phyloP scores from a whole-genome alignment of 2,888 invertebrate species.

The Sminthurides aquaticus region DNA sequence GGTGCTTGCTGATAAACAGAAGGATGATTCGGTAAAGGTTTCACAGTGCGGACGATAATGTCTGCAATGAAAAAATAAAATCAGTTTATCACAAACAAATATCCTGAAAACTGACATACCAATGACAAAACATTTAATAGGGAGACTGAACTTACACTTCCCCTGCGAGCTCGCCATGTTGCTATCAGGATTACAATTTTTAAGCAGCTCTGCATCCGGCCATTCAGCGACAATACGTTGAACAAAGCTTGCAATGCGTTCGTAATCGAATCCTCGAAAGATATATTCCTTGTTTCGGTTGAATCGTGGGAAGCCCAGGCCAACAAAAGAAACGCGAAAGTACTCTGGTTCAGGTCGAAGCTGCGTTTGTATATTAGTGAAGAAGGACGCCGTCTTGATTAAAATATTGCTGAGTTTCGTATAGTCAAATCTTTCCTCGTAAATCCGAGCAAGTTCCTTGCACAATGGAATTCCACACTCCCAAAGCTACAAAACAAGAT shows the following conservation, averaged over 20 bases:
- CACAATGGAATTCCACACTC: constrained; percentile 88
- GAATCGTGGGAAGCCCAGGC: constrained; percentile 86
- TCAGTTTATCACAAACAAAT: constrained; percentile 1
- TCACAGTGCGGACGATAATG: constrained; percentile 90
- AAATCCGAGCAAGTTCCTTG: constrained; percentile 77
- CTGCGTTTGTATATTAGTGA: constrained; percentile 81
- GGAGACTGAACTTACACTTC: constrained; percentile 74
- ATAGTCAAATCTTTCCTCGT: constrained; percentile 83
- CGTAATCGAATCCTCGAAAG: constrained; percentile 90
- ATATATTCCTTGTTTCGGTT: constrained; percentile 93
- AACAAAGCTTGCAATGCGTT: constrained; percentile 51
- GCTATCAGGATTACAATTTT: constrained; percentile 82
- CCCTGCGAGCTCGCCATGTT: constrained; percentile 74
- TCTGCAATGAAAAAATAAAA: constrained; percentile 50
- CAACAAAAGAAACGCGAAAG: constrained; percentile 91
- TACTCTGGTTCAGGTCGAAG: constrained; percentile 88
- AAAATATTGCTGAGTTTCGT: constrained; percentile 75
- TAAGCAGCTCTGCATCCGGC: constrained; percentile 85
- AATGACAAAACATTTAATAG: no score
- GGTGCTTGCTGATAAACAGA: constrained; percentile 58
- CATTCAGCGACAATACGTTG: constrained; percentile 88
- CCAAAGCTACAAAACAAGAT: constrained; percentile 63
- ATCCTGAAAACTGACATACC: no score
- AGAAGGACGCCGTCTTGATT: constrained; percentile 78
- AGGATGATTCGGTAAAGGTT: constrained; percentile 68